Conservation (phyloP, 2,113 vertebrate genomes). For the Callionymus lyra region DNA sequence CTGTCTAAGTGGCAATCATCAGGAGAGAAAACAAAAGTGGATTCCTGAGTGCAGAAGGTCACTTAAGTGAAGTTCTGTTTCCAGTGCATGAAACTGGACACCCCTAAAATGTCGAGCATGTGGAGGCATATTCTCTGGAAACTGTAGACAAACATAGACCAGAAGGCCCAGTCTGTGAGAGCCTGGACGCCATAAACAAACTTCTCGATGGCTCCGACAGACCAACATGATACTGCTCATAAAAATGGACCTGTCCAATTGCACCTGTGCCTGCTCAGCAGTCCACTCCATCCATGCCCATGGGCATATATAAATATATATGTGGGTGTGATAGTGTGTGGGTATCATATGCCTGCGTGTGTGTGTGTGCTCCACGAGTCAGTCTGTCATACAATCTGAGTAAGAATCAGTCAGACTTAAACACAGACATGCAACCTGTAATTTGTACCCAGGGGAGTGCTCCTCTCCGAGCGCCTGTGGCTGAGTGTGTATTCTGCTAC, state of each 20-base stretch:
- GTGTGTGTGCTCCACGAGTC: conserved; percentile 13
- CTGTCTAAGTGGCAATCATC: conserved; percentile 4
- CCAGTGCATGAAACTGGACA: conserved; percentile 54
- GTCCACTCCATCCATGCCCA: conserved; percentile 6
- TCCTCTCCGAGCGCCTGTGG: conserved; percentile 49
- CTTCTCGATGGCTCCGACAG: conserved; percentile 36
- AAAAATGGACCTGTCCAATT: conserved; percentile 41
- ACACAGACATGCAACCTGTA: conserved; percentile 55
- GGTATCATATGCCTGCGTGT: neutral
- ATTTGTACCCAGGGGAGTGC: conserved; percentile 53
- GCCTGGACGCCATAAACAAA: conserved; percentile 52
- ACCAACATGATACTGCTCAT: conserved; percentile 49
- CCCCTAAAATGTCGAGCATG: conserved; percentile 62
- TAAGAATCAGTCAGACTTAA: conserved; percentile 35
- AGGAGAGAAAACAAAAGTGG: conserved; percentile 1
- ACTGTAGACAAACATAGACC: conserved; percentile 51
- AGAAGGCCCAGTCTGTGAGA: conserved; percentile 47
- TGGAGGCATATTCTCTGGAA: conserved; percentile 58
- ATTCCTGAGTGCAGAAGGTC: conserved; percentile 26
- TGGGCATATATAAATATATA: conserved; percentile 5
- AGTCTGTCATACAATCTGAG: conserved; percentile 18
- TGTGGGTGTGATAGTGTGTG: neutral
- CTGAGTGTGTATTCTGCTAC: conserved; percentile 49
- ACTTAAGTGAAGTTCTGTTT: conserved; percentile 35
- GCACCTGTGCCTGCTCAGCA: conserved; percentile 51